phyloP scores from a whole-genome alignment of 2,888 invertebrate species.

The Bombylius discolor region DNA sequence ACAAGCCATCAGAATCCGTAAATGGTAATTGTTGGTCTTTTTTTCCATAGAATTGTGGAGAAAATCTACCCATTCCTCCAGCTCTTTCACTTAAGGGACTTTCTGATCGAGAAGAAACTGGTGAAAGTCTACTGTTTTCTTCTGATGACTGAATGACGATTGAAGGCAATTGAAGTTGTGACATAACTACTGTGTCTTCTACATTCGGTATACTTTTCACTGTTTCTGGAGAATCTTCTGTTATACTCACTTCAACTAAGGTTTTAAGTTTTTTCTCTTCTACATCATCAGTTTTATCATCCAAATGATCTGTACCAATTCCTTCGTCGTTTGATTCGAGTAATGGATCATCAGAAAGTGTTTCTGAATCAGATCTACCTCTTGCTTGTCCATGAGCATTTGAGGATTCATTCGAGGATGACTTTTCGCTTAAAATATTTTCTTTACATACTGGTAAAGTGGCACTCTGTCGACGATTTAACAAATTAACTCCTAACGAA shows the following conservation, averaged over 20 bases:
- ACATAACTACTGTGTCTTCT: constrained; percentile 36
- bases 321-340: constrained; percentile 65
- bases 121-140: constrained; percentile 48
- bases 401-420: constrained; percentile 3
- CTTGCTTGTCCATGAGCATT: constrained; percentile 24
- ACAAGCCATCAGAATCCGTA: constrained; percentile 67
- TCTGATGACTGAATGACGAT: constrained; percentile 45
- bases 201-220: constrained; percentile 42
- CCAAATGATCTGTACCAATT: constrained; percentile 57
- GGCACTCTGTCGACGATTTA: constrained; percentile 47
- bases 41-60: constrained; percentile 58
- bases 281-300: constrained; percentile 58
- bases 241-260: constrained; percentile 40
- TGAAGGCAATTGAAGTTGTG: constrained; percentile 46
- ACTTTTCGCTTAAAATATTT: constrained; percentile 36
- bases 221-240: constrained; percentile 31
- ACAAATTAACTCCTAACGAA: constrained; percentile 29
- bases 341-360: constrained; percentile 56
- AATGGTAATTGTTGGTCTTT: constrained; percentile 50
- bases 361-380: constrained; percentile 60
- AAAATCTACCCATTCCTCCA: constrained; percentile 49
- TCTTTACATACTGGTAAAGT: constrained; percentile 43
- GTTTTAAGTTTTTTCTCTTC: constrained; percentile 54
- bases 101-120: constrained; percentile 66
- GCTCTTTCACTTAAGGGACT: constrained; percentile 64